Evolutionary conservation across 2,888 invertebrate species (phyloP), one percentile per base, ranked within the genome.

Genomic region (Drosophila vallismaia): DNA sequence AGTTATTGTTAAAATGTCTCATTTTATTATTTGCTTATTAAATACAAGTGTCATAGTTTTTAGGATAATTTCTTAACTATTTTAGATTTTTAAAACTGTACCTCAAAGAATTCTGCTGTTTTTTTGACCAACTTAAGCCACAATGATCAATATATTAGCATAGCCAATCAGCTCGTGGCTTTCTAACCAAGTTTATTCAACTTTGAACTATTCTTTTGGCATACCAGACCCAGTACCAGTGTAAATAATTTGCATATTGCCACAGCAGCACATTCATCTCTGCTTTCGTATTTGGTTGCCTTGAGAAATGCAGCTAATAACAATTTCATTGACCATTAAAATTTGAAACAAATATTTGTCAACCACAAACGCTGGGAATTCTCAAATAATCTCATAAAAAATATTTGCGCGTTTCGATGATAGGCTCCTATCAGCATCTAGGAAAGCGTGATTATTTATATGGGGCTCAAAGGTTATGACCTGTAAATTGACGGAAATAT

Each of bases 181-280:
- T 72, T 79, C 56, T 57, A 58, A 19, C 55, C 56, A 28, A 50
- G 85, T 76, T 73, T 73, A 69, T 56, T 68, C 71, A 80, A 76
- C 86, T 69, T 58, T 64, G 52, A 62, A 36, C 69, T 48, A 4
- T 57, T 59, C 45, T 52, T 64, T 33, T 46, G 9, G 44, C 36
- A 44, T 12, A 31, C 19, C 40, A 19, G 19, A 2, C 19, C 2
- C 19, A n/a, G n/a, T n/a, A n/a, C 12, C n/a, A 40, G 5, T 50
- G 50, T 57, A 58, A 29, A 33, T 29, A 7, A 70, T 70, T 70
- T 33, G 62, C 50, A 71, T 71, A 71, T 54, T 67, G 26, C 44
- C 49, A 70, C 26, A 36, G 8, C 12, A 45, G 19, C 38, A 3
- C 9, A 51, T 38, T 38, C 38, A 12, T 26, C 33, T 38, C 45